Evolutionary conservation across 1,140 invertebrate genomes (phyloP).

Genomic region (Heliconius hewitsoni): DNA sequence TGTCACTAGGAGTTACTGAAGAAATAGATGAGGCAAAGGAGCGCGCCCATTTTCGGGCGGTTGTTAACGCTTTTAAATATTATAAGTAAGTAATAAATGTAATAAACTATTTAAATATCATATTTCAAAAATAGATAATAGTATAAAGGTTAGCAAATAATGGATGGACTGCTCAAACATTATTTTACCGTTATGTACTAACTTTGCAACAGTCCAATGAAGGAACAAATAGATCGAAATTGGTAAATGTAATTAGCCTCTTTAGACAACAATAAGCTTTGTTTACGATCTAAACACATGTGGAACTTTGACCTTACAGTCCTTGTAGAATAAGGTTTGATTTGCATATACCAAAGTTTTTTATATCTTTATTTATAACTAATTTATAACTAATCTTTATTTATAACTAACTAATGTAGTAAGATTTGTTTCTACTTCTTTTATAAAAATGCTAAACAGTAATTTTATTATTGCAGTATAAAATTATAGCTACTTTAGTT

Average conservation of each 20-base stretch:
- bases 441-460: too few species aligned
- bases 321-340: constrained; percentile 43
- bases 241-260: constrained; percentile 66
- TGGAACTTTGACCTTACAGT: constrained; percentile 46
- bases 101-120: neutral
- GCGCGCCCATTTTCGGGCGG: constrained; percentile 88
- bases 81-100: constrained; percentile 86
- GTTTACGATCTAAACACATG: constrained; percentile 55
- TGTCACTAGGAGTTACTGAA: constrained; percentile 59
- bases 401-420: neutral
- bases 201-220: constrained; percentile 58
- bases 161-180: neutral
- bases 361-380: neutral
- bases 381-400: too few species aligned
- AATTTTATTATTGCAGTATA: too few species aligned
- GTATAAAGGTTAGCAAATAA: neutral
- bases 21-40: constrained; percentile 85
- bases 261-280: constrained; percentile 65
- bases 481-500: too few species aligned
- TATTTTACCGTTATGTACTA: constrained; percentile 21
- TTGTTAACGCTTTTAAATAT: constrained; percentile 89
- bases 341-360: constrained; percentile 32
- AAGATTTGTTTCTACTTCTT: neutral
- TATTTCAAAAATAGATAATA: neutral
- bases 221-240: constrained; percentile 28